Conservation (phyloP, 2,888 invertebrate genomes). For the Hydraecia micacea region DNA sequence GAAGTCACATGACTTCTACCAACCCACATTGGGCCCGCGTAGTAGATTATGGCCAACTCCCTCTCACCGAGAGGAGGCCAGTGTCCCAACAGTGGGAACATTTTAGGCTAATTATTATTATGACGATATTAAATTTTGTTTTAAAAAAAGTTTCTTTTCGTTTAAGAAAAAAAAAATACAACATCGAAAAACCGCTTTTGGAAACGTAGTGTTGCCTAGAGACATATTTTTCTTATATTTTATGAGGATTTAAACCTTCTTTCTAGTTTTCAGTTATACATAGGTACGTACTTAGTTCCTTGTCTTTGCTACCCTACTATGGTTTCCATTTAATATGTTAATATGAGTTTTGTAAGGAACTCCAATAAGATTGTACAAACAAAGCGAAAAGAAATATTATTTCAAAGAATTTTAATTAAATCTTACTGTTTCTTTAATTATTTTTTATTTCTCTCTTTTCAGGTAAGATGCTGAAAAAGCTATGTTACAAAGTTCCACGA, state of each 20-base stretch:
- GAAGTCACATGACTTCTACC: no score
- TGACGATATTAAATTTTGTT: neutral
- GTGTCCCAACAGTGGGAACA: no score
- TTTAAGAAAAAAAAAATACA: neutral
- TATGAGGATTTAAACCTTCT: neutral
- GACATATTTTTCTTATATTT: neutral
- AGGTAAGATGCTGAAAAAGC: conserved; percentile 47
- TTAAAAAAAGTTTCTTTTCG: neutral
- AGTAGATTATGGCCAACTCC: no score
- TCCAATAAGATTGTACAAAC: conserved; percentile 5
- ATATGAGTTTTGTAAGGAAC: neutral
- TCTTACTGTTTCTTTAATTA: conserved; percentile 17
- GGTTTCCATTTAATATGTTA: neutral
- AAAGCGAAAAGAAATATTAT: conserved; percentile 1
- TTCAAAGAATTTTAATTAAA: conserved; percentile 9
- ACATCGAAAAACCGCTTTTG: neutral
- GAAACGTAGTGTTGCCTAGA: neutral
- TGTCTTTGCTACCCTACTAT: neutral
- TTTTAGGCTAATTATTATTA: no score
- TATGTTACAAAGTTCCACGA: neutral
- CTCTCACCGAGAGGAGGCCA: no score
- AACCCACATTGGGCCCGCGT: no score
- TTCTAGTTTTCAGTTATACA: neutral
- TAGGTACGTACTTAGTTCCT: no score
- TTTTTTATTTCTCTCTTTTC: conserved; percentile 33